phyloP scores from a whole-genome alignment of 2,888 invertebrate genomes.

The Caenorhabditis wallacei region DNA sequence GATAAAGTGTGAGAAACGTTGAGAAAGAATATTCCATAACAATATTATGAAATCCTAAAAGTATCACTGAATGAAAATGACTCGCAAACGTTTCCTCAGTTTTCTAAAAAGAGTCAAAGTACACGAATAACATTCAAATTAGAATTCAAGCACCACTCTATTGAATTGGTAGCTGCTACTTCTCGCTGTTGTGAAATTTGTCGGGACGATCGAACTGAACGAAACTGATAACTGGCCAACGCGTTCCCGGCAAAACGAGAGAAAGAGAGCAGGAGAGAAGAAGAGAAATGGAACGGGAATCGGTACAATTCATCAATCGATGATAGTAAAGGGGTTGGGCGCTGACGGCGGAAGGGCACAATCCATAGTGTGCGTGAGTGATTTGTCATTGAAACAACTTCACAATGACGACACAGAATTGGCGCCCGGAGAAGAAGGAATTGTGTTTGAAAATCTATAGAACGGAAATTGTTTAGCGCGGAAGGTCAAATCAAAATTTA shows the following conservation, averaged over 20 bases:
- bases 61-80: too few species aligned
- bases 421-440: conserved; percentile 4
- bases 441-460: not conserved
- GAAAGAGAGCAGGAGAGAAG: conserved; percentile 1
- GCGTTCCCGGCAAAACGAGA: conserved; percentile 17
- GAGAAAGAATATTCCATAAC: too few species aligned
- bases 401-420: conserved; percentile 28
- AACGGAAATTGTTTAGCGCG: conserved; percentile 13
- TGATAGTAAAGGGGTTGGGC: conserved; percentile 37
- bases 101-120: not conserved
- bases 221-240: conserved; percentile 41
- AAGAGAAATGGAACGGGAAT: conserved; percentile 15
- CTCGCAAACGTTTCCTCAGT: not conserved
- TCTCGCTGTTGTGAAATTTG: conserved; percentile 11
- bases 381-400: conserved; percentile 43
- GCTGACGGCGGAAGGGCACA: conserved; percentile 41
- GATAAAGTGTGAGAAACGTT: conserved; percentile 2
- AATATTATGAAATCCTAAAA: too few species aligned
- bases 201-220: conserved; percentile 5
- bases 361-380: conserved; percentile 18
- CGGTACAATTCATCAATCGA: conserved; percentile 36
- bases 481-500: conserved; percentile 23
- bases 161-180: conserved; percentile 10
- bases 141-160: not conserved
- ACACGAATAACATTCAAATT: not conserved